phyloP scores from a whole-genome alignment of 2,113 vertebrate genomes.

The Phalacrocorax pelagicus region DNA sequence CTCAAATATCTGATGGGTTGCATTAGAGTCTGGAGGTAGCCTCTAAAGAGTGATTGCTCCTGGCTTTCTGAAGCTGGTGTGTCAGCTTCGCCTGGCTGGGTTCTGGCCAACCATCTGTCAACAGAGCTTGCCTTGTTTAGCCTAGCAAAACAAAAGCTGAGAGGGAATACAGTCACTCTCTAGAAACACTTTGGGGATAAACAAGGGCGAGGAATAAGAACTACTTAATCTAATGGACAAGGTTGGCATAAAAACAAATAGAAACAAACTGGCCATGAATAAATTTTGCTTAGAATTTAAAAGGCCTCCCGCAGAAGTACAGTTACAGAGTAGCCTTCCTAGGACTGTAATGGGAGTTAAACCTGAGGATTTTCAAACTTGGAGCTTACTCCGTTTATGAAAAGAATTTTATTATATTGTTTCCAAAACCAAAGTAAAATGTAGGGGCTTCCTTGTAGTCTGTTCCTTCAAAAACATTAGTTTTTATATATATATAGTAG shows the following conservation, averaged over 20 bases:
- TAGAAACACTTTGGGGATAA: background rate
- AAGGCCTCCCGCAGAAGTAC: background rate
- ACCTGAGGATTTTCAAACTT: background rate
- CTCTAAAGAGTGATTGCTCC: background rate
- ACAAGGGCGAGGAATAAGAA: background rate
- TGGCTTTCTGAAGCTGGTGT: constrained; percentile 31
- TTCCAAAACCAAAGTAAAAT: background rate
- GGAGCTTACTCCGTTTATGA: background rate
- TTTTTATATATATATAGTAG: background rate
- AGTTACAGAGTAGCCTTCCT: background rate
- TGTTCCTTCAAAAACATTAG: background rate
- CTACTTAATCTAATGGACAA: background rate
- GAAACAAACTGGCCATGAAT: background rate
- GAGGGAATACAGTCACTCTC: background rate
- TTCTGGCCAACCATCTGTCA: constrained; percentile 54
- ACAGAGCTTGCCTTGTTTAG: constrained; percentile 31
- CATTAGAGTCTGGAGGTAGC: background rate
- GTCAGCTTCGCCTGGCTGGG: background rate
- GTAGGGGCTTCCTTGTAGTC: background rate
- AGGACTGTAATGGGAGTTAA: background rate
- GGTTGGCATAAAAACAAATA: background rate
- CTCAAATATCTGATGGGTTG: background rate
- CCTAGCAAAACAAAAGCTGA: constrained; percentile 52
- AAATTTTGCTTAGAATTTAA: background rate
- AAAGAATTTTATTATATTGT: background rate